A percentile compares a stretch with the other conserved stretches of the same genome.
phyloP scores from a whole-genome alignment of 2,113 vertebrate genomes.

The Tragelaphus buxtoni region DNA sequence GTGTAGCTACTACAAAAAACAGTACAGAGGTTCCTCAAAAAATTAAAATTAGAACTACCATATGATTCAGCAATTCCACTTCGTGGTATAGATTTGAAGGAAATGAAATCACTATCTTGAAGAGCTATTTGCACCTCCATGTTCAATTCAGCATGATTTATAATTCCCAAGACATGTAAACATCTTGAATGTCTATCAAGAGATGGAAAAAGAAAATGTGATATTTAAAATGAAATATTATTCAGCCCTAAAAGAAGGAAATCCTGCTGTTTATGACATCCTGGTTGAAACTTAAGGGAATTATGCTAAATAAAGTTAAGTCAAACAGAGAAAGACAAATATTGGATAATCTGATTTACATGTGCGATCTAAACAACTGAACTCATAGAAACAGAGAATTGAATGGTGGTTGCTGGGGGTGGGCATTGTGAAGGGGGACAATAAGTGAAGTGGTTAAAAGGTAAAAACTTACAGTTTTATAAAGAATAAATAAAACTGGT shows the following conservation, averaged over 20 bases:
- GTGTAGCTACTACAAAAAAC: not conserved
- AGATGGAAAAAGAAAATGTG: not conserved
- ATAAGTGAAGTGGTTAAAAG: not conserved
- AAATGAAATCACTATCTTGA: not conserved
- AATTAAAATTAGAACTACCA: not conserved
- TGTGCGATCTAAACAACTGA: not conserved
- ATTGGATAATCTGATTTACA: not conserved
- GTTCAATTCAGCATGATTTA: not conserved
- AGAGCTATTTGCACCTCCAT: not conserved
- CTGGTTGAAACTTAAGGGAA: not conserved
- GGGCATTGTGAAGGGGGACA: not conserved
- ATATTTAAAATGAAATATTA: not conserved
- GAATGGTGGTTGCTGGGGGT: not conserved
- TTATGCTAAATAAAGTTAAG: not conserved
- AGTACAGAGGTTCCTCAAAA: not conserved
- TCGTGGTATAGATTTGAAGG: not conserved
- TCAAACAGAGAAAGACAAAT: not conserved
- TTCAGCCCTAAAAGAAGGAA: not conserved
- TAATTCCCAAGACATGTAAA: not conserved
- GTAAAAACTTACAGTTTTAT: not conserved
- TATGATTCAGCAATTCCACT: not conserved
- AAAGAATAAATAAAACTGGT: not conserved
- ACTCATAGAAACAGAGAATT: not conserved
- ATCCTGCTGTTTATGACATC: not conserved
- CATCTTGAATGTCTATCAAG: not conserved